Base-by-base conservation (phyloP, 2,888 invertebrate species). In the Piscicola geometra region DNA sequence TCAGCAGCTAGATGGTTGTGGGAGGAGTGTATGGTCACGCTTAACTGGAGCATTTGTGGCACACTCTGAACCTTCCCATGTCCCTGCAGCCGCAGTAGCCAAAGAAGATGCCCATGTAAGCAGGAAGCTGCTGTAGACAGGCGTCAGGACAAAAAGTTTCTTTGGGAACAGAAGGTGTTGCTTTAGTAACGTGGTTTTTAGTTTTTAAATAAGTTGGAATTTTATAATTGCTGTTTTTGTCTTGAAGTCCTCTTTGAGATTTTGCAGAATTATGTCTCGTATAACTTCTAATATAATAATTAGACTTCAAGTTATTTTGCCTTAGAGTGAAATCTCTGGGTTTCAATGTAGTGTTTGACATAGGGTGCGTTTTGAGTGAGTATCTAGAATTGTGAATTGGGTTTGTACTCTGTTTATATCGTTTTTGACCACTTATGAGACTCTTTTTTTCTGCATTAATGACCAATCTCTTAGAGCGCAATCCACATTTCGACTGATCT, bases 61-160 rank as follows among this genome's bases (percentile, higher is more conserved):
- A 76, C 36, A 76, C 71, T n/a, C 76, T 71, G 41, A 73, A 76
- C 52, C 33, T 32, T 18, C 76, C 76, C n/a, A 76, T 47, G 30
- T 76, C 76, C 67, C 76, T 67, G 35, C 76, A 76, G 50, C 76
- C 73, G 56, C 76, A 76, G 73, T 73, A 76, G 68, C 76, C 76
- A 28, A 30, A 68, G 36, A 71, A 71, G n/a, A 71, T 32, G 15
- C 71, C 71, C 3, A 47, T 18, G 12, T 47, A 21, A 5, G 32
- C 52, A 9, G 71, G 71, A 3, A 52, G 21, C 28, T 21, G 12
- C 9, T 47, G 47, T 28, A 50, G 71, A 30, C 71, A 41, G 71
- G 15, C 21, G 30, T 25, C 21, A 25, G 71, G 71, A 28, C 33
- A 30, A 12, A 9, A 9, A 5, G 68, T 28, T 2, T 3, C 30